Evolutionary conservation across 1,140 invertebrate species (phyloP), one percentile per base, ranked within the genome.

Genomic region (Latrodectus geometricus): DNA sequence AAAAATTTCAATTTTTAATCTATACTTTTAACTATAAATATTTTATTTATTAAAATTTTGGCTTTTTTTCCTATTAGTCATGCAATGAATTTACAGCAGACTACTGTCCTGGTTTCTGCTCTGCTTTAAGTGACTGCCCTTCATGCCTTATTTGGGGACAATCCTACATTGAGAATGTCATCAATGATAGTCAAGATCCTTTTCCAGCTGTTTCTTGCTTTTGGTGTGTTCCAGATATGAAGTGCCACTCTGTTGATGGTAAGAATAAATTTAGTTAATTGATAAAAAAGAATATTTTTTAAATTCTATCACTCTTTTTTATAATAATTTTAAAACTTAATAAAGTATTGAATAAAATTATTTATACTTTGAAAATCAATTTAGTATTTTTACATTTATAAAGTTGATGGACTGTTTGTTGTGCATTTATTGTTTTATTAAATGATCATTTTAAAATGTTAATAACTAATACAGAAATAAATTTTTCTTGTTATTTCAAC

Each of bases 51-150:
- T 61, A n/a, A n/a, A n/a, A n/a, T n/a, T n/a, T n/a, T n/a, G n/a
- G n/a, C n/a, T n/a, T 73, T 15, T 73, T 48, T 77, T 52, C 49
- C 23, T 12, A 12, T 35, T 48, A 85, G 83, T 65, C 14, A 14
- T 85, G 83, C 74, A 85, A 49, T 35, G 49, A 77, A 49, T 78
- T 77, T 66, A 65, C 50, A 15, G 23, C 49, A 12, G 79, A 84
- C 12, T 68, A 74, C 0, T 98, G 97, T 91, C 95, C 95, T 0
- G 96, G 96, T 0, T 94, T 98, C 54, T 99, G 97, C 92, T 94
- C 95, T 0, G 94, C 95, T 0, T 91, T 98, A 4, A 94, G 94
- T 1, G 95, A 96, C 90, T 98, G 97, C 90, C 95, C 97, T 89
- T 94, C 96, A 0, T 98, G 97, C 91, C 91, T 97, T 49, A 87